Base-by-base conservation (phyloP, 2,113 vertebrate species). In the Nibea coibor region DNA sequence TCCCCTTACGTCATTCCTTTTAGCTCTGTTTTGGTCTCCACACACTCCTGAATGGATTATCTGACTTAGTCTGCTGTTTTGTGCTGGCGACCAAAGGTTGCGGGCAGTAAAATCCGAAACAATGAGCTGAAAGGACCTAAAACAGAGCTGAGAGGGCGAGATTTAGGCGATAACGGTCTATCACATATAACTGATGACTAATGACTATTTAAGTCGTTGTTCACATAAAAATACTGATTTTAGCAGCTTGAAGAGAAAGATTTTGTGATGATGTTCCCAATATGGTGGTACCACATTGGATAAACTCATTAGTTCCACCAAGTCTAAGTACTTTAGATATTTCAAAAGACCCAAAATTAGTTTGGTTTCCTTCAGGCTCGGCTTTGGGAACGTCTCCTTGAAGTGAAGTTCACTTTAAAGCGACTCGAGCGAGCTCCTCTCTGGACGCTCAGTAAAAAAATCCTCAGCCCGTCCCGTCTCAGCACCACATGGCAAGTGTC, bases 401-500 rank as follows among this genome's bases (percentile, higher is more conserved):
- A 71, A 80, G 66, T 45, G n/a, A 78, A 79, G 71, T 81, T 83
- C 48, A 81, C 69, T 57, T 67, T 10, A 53, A 61, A 47, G 43
- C 4, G 59, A 68, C 63, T 71, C 74, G 53, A 17, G 53, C 1
- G 54, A 0, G 35, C 47, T 63, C 48, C 15, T 5, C 68, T 65
- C 31, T 9, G 81, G 78, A 65, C 61, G 2, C 66, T 50, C 56
- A 7, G 73, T 43, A 50, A 51, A 73, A 16, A 22, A 28, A 68
- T 69, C 22, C 1, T 47, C 75, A 65, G 66, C 65, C 78, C 47
- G 81, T 66, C 73, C 82, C 48, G 45, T 76, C 89, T 75, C 56
- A 3, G 61, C 42, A 11, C 80, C 87, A 68, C 85, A 87, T 79
- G 85, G 81, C 77, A 22, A 85, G 85, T 84, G 93, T 90, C 83